A percentile compares a stretch with the other conserved stretches of the same genome.
Conservation (phyloP, 2,797 vertebrate species). For the Remorina albescens region DNA sequence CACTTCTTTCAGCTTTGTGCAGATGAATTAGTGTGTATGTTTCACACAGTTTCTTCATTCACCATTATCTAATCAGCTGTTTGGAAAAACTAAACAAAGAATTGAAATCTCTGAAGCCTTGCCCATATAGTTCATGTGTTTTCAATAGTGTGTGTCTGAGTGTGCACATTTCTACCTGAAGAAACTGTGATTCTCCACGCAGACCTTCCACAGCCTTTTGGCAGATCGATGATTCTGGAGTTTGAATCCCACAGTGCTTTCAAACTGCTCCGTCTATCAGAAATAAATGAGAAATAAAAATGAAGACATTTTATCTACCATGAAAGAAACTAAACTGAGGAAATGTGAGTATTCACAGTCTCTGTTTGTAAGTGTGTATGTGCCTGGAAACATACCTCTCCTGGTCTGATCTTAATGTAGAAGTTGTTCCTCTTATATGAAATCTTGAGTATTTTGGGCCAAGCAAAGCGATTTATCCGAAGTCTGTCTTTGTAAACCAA, state of each 20-base stretch:
- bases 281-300: constrained; percentile 12
- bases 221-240: constrained; percentile 96
- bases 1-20: constrained; percentile 23
- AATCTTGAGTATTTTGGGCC: constrained; percentile 99
- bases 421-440: constrained; percentile 99
- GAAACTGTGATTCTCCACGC: constrained; percentile 98
- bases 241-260: constrained; percentile 99
- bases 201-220: constrained; percentile 98
- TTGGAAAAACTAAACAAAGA: neutral
- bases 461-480: constrained; percentile 97
- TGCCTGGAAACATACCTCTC: constrained; percentile 87
- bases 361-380: neutral
- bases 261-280: constrained; percentile 95
- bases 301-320: neutral
- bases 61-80: neutral
- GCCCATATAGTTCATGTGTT: neutral
- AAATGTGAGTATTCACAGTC: neutral
- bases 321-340: neutral
- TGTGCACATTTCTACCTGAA: constrained; percentile 88
- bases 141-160: neutral
- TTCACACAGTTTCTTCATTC: constrained; percentile 7
- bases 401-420: constrained; percentile 98
- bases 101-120: neutral
- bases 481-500: constrained; percentile 98
- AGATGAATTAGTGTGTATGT: constrained; percentile 1